Base-by-base conservation (phyloP, 2,797 vertebrate genomes). In the Enteromius radiatus region DNA sequence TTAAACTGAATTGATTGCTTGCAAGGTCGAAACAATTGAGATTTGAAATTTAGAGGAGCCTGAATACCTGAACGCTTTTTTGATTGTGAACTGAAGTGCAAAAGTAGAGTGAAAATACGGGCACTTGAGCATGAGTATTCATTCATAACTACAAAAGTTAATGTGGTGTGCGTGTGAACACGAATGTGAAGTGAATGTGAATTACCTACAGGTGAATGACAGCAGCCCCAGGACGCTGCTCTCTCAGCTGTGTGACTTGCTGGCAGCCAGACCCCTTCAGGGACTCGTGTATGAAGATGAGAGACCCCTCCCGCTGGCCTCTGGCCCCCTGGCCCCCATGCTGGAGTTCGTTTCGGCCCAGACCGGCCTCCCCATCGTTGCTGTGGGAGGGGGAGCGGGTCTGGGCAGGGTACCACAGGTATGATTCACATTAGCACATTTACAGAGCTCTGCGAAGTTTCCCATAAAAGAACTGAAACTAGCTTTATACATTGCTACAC, bases 281-380 rank as follows among this genome's bases (percentile, higher is more conserved):
- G 97, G 97, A 81, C 94, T 98, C 33, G 97, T 98, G 83, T 98
- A 98, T 84, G 97, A 98, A 94, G 97, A 98, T 91, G 96, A 97
- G 91, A 91, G 94, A 88, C 92, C 94, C 73, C 91, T 94, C 41
- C 93, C 92, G 26, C 93, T 93, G 8, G 91, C 94, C 84, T 94
- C 93, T 82, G 93, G 94, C 68, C 93, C 97, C 65, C 91, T 98
- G 84, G 96, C 97, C 80, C 97, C 97, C 84, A 97, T 98, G 94
- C 95, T 98, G 83, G 97, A 98, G 93, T 98, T 98, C 91, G 95
- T 98, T 87, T 98, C 97, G 38, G 97, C 97, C 5, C 97, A 98
- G 94, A 98, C 97, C 87, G 95, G 96, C 73, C 95, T 98, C 90
- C 97, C 97, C 88, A 97, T 98, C 89, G 94, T 98, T 91, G 96